These are phyloP conservation scores for Sesia apiformis DNA, from an alignment of 2,888 invertebrate species.

Conservation along the genomic window DNA sequence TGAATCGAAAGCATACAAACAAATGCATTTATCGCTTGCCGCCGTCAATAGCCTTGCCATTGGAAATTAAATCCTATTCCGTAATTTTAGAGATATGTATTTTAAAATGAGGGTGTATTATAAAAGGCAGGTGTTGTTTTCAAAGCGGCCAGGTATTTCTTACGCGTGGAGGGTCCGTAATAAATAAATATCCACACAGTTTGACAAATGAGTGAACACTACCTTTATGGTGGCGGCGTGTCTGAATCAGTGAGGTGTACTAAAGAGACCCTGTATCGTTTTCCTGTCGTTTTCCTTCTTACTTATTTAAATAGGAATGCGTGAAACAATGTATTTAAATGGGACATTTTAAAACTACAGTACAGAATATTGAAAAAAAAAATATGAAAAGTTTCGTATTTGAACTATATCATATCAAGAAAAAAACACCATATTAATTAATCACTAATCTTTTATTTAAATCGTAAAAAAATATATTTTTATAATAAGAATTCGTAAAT, in stretches of 20 bases:
- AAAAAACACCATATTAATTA: too few relatives aligned
- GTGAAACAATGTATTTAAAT: too few relatives aligned
- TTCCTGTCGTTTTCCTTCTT: slow-evolving; percentile 7
- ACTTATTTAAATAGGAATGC: too few relatives aligned
- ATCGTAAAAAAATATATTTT: too few relatives aligned
- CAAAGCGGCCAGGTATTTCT: slow-evolving; percentile 39
- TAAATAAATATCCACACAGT: slow-evolving; percentile 65
- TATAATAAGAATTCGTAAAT: too few relatives aligned
- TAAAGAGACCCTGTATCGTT: slow-evolving; percentile 16
- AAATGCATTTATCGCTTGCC: slow-evolving; percentile 8
- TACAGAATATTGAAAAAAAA: too few relatives aligned
- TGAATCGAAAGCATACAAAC: slow-evolving; percentile 17
- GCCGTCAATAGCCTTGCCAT: background rate
- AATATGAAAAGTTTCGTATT: too few relatives aligned
- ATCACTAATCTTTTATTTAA: too few relatives aligned
- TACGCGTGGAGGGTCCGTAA: slow-evolving; percentile 60
- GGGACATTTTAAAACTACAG: too few relatives aligned
- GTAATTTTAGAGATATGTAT: slow-evolving; percentile 7
- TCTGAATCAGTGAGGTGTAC: slow-evolving; percentile 23
- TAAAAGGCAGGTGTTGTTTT: slow-evolving; percentile 10
- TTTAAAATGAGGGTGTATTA: slow-evolving; percentile 1
- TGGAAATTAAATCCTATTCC: slow-evolving; percentile 17
- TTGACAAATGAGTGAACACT: slow-evolving; percentile 70
- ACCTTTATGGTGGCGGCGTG: slow-evolving; percentile 52
- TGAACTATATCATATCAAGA: too few relatives aligned